These are phyloP conservation scores for Patella pellucida DNA, from an alignment of 2,888 invertebrate species.

Conservation along the genomic window DNA sequence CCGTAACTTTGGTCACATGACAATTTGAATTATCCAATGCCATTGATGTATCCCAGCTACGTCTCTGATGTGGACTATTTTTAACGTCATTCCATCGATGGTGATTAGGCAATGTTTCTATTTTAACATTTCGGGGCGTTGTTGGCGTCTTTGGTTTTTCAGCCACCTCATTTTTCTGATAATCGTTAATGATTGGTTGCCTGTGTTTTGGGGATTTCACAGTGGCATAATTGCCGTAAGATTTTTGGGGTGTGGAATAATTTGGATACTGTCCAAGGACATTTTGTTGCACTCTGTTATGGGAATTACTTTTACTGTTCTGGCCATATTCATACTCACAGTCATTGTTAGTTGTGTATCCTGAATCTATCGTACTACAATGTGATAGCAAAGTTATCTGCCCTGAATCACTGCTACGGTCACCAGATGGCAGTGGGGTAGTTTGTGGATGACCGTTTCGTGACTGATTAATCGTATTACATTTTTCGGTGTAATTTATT, in stretches of 20 bases:
- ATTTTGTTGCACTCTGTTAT: neutral
- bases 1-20: neutral
- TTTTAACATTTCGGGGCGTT: neutral
- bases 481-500: conserved; percentile 12
- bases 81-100: neutral
- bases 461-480: neutral
- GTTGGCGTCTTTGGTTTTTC: neutral
- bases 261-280: neutral
- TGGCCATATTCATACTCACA: conserved; percentile 44
- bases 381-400: conserved; percentile 52
- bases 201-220: neutral
- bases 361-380: conserved; percentile 58
- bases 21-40: neutral
- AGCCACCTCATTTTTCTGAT: neutral
- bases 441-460: conserved; percentile 15
- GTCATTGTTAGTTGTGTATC: conserved; percentile 59
- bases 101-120: neutral
- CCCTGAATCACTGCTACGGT: conserved; percentile 50
- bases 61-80: neutral
- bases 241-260: neutral
- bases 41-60: conserved; percentile 18
- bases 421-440: conserved; percentile 23
- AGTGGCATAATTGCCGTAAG: neutral
- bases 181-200: neutral
- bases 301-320: neutral